Conservation (phyloP, 2,888 invertebrate species). For the Ecliptopera silaceata region DNA sequence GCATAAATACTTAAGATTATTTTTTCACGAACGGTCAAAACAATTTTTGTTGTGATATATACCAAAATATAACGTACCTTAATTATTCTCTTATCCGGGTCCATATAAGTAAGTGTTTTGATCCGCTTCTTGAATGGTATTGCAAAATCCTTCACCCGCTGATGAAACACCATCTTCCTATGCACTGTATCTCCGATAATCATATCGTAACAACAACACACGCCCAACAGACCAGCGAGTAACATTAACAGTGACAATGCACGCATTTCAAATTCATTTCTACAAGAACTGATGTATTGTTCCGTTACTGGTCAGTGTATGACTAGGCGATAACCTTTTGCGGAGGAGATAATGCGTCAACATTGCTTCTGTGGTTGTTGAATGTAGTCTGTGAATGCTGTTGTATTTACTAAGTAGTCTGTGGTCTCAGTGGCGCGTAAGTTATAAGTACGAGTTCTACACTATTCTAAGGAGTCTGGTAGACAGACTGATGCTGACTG, state of each 20-base stretch:
- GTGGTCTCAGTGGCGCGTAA: not conserved
- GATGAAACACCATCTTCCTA: conserved; percentile 77
- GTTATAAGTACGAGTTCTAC: not conserved
- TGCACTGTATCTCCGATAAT: conserved; percentile 75
- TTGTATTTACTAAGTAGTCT: not conserved
- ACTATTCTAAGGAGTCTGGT: too few relatives aligned
- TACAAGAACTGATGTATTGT: conserved; percentile 40
- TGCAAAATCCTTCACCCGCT: conserved; percentile 74
- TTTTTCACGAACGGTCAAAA: too few relatives aligned
- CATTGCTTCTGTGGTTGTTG: not conserved
- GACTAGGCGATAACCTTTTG: conserved; percentile 56
- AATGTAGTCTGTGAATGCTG: conserved; percentile 1
- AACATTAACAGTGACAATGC: conserved; percentile 53
- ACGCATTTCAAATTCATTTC: conserved; percentile 66
- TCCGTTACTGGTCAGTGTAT: conserved; percentile 35
- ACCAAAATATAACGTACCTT: conserved; percentile 51
- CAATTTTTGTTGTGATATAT: too few relatives aligned
- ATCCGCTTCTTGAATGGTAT: conserved; percentile 77
- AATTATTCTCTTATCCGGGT: conserved; percentile 70
- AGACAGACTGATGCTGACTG: too few relatives aligned
- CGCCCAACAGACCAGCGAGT: conserved; percentile 50
- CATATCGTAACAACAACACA: conserved; percentile 67
- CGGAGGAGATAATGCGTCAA: conserved; percentile 33
- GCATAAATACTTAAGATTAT: too few relatives aligned
- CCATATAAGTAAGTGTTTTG: conserved; percentile 62